These are phyloP conservation scores for Oncorhynchus keta DNA, from an alignment of 2,113 vertebrate species.

Conservation along the genomic window DNA sequence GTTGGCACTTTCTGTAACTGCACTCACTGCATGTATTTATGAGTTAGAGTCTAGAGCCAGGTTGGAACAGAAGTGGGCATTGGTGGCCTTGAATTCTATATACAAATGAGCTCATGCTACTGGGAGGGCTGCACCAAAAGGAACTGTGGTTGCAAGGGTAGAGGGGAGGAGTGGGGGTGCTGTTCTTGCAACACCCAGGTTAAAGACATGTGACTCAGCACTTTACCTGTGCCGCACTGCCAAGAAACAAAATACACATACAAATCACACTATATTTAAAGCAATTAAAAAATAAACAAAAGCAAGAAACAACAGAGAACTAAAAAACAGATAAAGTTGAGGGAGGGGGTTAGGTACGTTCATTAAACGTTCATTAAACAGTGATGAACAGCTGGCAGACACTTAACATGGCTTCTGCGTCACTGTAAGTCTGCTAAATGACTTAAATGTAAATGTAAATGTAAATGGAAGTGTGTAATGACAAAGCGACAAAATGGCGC, in stretches of 20 bases:
- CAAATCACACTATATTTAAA: not conserved
- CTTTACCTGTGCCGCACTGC: not conserved
- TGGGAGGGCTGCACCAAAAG: not conserved
- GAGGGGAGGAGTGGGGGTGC: not conserved
- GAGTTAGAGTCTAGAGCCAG: not conserved
- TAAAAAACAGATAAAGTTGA: too few species aligned
- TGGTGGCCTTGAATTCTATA: not conserved
- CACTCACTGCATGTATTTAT: not conserved
- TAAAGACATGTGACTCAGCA: not conserved
- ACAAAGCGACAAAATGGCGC: too few species aligned
- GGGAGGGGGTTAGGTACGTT: not conserved
- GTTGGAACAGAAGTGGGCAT: not conserved
- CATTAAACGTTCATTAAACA: too few species aligned
- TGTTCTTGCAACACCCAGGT: not conserved
- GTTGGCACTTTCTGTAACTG: not conserved
- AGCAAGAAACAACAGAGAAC: too few species aligned
- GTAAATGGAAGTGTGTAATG: too few species aligned
- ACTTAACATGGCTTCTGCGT: too few species aligned
- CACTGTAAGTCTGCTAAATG: too few species aligned
- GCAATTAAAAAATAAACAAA: too few species aligned
- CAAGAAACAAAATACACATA: not conserved
- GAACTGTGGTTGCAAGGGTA: not conserved
- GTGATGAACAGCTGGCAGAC: too few species aligned
- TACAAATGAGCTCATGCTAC: not conserved
- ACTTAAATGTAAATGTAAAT: too few species aligned